phyloP scores from a whole-genome alignment of 30 jellyfish, hydroid and myxozoan species.

The Pseudorhiza aurosa region DNA sequence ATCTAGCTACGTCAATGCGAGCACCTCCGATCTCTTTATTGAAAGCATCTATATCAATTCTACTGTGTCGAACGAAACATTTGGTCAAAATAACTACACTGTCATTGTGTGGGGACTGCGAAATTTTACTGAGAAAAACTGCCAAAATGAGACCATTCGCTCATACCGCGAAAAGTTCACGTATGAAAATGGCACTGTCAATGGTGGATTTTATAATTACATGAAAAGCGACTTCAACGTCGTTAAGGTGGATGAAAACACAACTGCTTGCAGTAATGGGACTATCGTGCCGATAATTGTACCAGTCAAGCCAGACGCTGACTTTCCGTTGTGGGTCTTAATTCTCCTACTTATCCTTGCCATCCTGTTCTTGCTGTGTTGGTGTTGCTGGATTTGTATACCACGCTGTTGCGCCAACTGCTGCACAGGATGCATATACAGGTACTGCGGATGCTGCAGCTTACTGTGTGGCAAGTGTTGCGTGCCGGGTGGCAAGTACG shows the following conservation, averaged over 20 bases:
- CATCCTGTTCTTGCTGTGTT: constrained; percentile 40
- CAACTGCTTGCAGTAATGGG: constrained; percentile 7
- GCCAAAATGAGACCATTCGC: constrained; percentile 34
- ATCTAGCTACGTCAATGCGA: constrained; percentile 30
- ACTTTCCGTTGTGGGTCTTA: constrained; percentile 62
- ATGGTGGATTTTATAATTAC: not conserved
- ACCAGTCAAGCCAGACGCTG: constrained; percentile 6
- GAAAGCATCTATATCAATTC: constrained; percentile 14
- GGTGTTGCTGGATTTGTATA: constrained; percentile 72
- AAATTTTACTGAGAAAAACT: constrained; percentile 48
- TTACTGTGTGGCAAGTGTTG: constrained; percentile 68
- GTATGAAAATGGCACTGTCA: constrained; percentile 49
- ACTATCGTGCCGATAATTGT: constrained; percentile 18
- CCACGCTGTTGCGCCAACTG: constrained; percentile 70
- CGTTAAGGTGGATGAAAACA: constrained; percentile 21
- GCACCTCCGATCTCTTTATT: constrained; percentile 27
- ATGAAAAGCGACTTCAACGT: constrained; percentile 45
- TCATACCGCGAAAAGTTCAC: constrained; percentile 29
- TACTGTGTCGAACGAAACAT: not conserved
- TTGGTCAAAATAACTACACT: constrained; percentile 3
- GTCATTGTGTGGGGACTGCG: constrained; percentile 54
- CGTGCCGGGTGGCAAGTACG: constrained; percentile 70
- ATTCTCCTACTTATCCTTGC: constrained; percentile 61
- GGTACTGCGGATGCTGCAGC: constrained; percentile 55
- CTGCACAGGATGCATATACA: constrained; percentile 59